Evolutionary conservation across 2,888 invertebrate species (phyloP).

Genomic region (Fragum fragum): DNA sequence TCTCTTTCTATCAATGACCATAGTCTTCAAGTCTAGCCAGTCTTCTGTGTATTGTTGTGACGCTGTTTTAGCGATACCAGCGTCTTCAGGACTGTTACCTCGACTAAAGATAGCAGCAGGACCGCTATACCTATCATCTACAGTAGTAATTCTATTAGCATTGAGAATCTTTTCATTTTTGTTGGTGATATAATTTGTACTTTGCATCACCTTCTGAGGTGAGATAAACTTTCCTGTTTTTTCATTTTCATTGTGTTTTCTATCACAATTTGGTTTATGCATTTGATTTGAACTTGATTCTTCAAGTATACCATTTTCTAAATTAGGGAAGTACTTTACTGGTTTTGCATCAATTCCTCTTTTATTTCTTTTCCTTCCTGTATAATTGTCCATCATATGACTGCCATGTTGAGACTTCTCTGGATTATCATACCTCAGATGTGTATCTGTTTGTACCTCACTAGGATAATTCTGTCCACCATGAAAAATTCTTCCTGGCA

Average conservation of each 20-base stretch:
- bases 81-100: conserved; percentile 39
- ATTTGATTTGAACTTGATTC: not conserved
- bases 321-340: not conserved
- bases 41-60: conserved; percentile 18
- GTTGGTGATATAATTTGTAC: not conserved
- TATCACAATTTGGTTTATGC: not conserved
- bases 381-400: not conserved
- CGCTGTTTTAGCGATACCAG: not conserved
- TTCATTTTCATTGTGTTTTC: not conserved
- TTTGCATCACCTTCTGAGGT: not conserved
- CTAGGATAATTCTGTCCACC: not conserved
- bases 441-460: too few species aligned
- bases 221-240: not conserved
- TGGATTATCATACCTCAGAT: too few species aligned
- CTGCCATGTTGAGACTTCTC: not conserved
- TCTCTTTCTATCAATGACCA: not conserved
- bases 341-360: not conserved
- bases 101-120: conserved; percentile 39
- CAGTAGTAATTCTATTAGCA: not conserved
- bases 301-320: not conserved
- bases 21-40: conserved; percentile 11
- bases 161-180: not conserved
- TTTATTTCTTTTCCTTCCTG: not conserved
- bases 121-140: not conserved
- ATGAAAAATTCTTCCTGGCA: not conserved